Base-by-base conservation (phyloP, 1,140 invertebrate species). In the Bombus vancouverensis region DNA sequence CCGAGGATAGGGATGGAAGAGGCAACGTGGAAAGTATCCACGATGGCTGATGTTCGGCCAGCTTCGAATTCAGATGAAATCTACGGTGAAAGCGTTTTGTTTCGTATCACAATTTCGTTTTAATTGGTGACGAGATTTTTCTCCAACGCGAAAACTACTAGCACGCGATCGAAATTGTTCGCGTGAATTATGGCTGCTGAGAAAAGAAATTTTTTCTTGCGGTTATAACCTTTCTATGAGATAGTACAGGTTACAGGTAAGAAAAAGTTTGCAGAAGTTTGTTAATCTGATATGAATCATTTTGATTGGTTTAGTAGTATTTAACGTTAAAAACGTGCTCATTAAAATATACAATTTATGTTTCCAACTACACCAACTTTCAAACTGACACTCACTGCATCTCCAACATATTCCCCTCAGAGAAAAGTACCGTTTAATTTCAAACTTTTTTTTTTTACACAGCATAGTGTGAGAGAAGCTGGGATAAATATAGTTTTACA, bases 1-100 rank as follows among this genome's bases (percentile, higher is more conserved):
- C 39, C 28, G 13, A 22, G 4, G 18, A 13, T 12, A 65, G 13
- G 65, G 65, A 70, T 39, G 15, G 2, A 28, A 18, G 28, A 72
- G 72, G 15, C 70, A 15, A 25, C 47, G 70, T 59, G 37, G 37
- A 73, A 44, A 28, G 44, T 39, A n/a, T 74, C 72, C 72, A 3
- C 8, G 71, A 13, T 10, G 4, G 22, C 12, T 8, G 32, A 81
- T 42, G 53, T 32, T 34, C 44, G 47, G n/a, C 10, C 42, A 9
- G 25, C 25, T 32, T 25, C 42, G 44, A 37, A n/a, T 42, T 22
- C 34, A 37, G 39, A 65, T n/a, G 39, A 82, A 65, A 82, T 65
- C 57, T 22, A 37, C 39, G 80, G 80, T 42, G 71, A 82, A 82
- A 82, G 80, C 39, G 37, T 37, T 81, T 81, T 73, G 68, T 53